A percentile compares a stretch with the other conserved stretches of the same genome.
phyloP scores from a whole-genome alignment of 2,113 vertebrate species.

The Grus americana region DNA sequence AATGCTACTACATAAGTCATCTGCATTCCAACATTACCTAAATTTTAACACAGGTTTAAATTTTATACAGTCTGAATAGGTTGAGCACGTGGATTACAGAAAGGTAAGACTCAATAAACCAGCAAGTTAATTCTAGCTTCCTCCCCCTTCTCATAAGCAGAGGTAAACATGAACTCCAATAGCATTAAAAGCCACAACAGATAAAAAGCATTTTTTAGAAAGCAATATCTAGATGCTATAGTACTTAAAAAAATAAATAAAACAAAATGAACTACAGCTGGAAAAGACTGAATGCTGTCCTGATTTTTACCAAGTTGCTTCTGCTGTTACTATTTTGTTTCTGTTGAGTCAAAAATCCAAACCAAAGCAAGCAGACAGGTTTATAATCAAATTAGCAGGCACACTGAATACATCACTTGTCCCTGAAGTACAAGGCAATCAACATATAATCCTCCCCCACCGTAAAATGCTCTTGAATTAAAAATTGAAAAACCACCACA shows the following conservation, averaged over 20 bases:
- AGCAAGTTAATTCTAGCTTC: background rate
- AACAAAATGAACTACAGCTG: background rate
- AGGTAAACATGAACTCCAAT: background rate
- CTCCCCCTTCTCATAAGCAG: background rate
- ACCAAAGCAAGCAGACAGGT: background rate
- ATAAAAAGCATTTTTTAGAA: background rate
- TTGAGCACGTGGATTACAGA: background rate
- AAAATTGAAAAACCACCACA: background rate
- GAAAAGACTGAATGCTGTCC: background rate
- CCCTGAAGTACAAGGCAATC: background rate
- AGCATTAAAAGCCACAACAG: background rate
- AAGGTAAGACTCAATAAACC: background rate
- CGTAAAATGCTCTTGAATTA: background rate
- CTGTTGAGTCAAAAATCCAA: background rate
- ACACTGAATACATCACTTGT: background rate
- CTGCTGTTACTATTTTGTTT: background rate
- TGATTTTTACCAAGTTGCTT: background rate
- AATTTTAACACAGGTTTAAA: background rate
- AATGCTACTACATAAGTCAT: background rate
- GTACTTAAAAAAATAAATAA: fast-evolving
- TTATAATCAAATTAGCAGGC: background rate
- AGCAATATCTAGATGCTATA: background rate
- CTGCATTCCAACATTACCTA: background rate
- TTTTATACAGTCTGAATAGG: background rate
- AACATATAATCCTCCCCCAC: background rate